Conservation (phyloP, 1,140 invertebrate species). For the Papilio glaucus region DNA sequence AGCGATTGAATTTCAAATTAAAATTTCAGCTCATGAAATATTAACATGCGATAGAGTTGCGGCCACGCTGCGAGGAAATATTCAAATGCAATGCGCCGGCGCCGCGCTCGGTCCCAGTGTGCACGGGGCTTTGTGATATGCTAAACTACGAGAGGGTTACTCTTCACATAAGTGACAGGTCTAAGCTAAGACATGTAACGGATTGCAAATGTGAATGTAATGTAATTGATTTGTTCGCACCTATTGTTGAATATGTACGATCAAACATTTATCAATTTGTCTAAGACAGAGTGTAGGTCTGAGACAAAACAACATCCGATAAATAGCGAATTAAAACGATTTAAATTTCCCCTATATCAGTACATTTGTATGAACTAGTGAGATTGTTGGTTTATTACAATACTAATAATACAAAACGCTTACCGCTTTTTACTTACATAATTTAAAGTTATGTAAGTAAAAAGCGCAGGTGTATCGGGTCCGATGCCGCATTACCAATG, state of each 20-base stretch:
- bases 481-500: constrained; percentile 57
- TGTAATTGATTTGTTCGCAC: background rate
- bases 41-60: constrained; percentile 56
- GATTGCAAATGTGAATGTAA: background rate
- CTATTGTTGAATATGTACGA: background rate
- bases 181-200: background rate
- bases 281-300: too few species aligned
- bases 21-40: constrained; percentile 67
- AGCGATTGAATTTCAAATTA: constrained; percentile 63
- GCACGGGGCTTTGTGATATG: constrained; percentile 56
- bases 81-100: constrained; percentile 65
- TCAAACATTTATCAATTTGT: background rate
- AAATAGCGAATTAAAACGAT: too few species aligned
- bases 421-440: constrained; percentile 45
- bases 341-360: too few species aligned
- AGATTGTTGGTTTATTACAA: background rate
- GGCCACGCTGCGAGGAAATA: constrained; percentile 52
- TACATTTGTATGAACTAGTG: too few species aligned
- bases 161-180: constrained; percentile 34
- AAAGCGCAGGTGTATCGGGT: constrained; percentile 72
- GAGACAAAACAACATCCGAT: too few species aligned
- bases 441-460: too few species aligned
- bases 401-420: constrained; percentile 36
- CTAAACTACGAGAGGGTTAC: constrained; percentile 50
- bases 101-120: constrained; percentile 52